Conservation (phyloP, 2,888 invertebrate species). For the Colostygia pectinataria region DNA sequence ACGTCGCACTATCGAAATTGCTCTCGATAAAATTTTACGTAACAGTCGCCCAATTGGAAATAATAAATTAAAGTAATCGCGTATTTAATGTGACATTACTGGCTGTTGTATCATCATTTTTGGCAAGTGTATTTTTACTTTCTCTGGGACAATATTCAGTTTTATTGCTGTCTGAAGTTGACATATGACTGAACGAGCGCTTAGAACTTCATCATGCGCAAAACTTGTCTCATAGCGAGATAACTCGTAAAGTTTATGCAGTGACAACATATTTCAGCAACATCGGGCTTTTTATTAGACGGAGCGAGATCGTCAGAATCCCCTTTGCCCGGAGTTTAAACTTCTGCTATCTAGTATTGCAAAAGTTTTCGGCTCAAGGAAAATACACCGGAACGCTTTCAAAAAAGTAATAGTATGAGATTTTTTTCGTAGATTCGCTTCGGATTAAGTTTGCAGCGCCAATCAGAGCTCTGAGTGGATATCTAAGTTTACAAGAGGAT, state of each 20-base stretch:
- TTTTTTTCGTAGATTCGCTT: conserved; percentile 57
- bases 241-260: conserved; percentile 79
- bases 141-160: conserved; percentile 18
- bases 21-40: conserved; percentile 71
- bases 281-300: conserved; percentile 74
- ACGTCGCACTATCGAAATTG: conserved; percentile 75
- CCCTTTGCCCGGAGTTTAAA: conserved; percentile 68
- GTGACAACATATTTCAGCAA: conserved; percentile 80
- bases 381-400: conserved; percentile 81
- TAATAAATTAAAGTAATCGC: conserved; percentile 76
- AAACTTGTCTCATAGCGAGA: conserved; percentile 63
- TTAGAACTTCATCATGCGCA: conserved; percentile 51
- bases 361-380: conserved; percentile 79
- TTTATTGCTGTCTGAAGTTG: conserved; percentile 33
- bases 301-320: conserved; percentile 69
- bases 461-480: conserved; percentile 67
- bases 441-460: conserved; percentile 69
- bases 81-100: conserved; percentile 59
- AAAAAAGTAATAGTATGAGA: conserved; percentile 66
- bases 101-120: conserved; percentile 38
- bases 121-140: conserved; percentile 38
- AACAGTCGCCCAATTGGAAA: conserved; percentile 60
- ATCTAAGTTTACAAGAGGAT: conserved; percentile 31
- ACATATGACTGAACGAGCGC: conserved; percentile 47
- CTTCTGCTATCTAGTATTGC: conserved; percentile 71